phyloP scores from a whole-genome alignment of 2,797 vertebrate genomes.

The Alcedo atthis region DNA sequence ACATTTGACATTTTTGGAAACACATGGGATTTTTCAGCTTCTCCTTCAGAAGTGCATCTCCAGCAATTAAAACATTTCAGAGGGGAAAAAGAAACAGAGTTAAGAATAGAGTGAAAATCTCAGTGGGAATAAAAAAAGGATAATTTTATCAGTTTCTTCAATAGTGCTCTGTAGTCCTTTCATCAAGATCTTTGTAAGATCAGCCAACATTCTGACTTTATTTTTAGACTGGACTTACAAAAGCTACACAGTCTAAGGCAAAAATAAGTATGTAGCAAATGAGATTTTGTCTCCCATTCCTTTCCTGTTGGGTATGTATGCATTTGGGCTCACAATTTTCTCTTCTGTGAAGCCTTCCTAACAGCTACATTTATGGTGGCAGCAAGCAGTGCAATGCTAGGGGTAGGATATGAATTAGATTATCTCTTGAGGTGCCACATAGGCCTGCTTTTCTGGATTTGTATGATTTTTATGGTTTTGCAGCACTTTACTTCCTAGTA shows the following conservation, averaged over 20 bases:
- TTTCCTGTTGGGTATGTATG: not conserved
- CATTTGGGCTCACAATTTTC: not conserved
- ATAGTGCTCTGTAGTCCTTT: not conserved
- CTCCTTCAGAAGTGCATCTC: not conserved
- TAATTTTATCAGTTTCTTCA: constrained; percentile 18
- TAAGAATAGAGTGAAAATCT: constrained; percentile 16
- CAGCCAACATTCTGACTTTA: constrained; percentile 23
- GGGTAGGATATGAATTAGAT: not conserved
- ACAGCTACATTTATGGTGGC: not conserved
- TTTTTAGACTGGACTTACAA: constrained; percentile 15
- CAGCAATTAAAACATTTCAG: not conserved
- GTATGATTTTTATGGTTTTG: not conserved
- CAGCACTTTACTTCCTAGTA: not conserved
- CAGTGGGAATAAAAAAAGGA: not conserved
- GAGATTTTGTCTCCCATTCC: not conserved
- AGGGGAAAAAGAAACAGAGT: not conserved
- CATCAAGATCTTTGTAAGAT: constrained; percentile 24
- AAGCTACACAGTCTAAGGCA: not conserved
- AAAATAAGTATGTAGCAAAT: not conserved
- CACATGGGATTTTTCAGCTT: not conserved
- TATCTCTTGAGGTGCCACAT: not conserved
- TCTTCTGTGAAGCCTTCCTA: not conserved
- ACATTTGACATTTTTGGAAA: not conserved
- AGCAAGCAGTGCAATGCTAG: not conserved
- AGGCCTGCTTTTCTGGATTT: not conserved